These are phyloP conservation scores for Colossoma macropomum DNA, from an alignment of 2,113 vertebrate genomes.

Conservation along the genomic window DNA sequence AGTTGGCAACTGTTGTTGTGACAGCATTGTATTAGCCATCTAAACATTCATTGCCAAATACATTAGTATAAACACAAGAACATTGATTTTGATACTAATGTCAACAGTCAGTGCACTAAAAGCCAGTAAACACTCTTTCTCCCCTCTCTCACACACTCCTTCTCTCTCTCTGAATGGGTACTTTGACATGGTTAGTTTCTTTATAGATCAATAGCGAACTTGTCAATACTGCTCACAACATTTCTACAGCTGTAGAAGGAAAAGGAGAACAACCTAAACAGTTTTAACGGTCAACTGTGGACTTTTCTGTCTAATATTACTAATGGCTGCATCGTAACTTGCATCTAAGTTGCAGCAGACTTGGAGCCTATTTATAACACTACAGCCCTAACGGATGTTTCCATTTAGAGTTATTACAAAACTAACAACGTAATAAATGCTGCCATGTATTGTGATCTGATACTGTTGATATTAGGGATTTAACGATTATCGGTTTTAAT, in stretches of 20 bases:
- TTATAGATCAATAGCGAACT: neutral
- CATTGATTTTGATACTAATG: constrained; percentile 24
- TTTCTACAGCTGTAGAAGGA: neutral
- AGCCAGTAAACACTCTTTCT: constrained; percentile 23
- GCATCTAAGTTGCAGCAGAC: too few relatives aligned
- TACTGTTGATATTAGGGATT: too few relatives aligned
- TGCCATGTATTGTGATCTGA: too few relatives aligned
- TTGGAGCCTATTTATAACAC: too few relatives aligned
- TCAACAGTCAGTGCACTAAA: constrained; percentile 20
- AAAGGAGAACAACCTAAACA: neutral
- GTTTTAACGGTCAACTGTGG: too few relatives aligned
- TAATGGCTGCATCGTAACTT: too few relatives aligned
- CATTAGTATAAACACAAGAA: constrained; percentile 25
- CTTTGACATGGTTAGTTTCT: too few relatives aligned
- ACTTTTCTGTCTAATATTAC: too few relatives aligned
- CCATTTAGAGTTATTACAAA: too few relatives aligned
- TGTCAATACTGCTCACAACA: constrained; percentile 17
- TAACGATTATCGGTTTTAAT: too few relatives aligned
- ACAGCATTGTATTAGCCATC: neutral
- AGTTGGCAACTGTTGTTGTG: neutral
- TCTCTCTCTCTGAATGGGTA: neutral
- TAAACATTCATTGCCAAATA: constrained; percentile 32
- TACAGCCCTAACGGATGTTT: too few relatives aligned
- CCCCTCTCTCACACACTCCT: neutral
- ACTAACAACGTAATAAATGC: too few relatives aligned